Evolutionary conservation across 2,113 vertebrate genomes (phyloP), one percentile per base, ranked within the genome.

Genomic region (Chloropsis cyanopogon): DNA sequence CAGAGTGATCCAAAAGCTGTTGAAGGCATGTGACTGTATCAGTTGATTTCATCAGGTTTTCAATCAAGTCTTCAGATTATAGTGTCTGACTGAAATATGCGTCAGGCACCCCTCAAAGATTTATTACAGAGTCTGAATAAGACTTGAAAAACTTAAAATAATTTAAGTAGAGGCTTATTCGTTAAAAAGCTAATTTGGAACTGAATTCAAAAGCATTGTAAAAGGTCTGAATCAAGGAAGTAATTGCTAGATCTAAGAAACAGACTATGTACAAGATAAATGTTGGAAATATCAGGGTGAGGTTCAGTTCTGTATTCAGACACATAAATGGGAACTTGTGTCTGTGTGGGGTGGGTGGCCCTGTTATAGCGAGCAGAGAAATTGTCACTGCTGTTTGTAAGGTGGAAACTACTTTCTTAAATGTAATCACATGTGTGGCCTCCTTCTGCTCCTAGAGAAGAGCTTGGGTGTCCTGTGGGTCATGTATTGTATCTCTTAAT

Each of bases 1-100:
- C 16, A 84, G 13, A 7, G 11, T 59, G n/a, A 50, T 57, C 9
- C 23, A 53, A 92, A 85, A 71, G 14, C 13, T 82, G 11, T 69
- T 82, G 68, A 77, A 79, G 28, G 12, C 5, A 69, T 57, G 61
- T 49, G 12, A 49, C 33, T 57, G 4, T 44, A 75, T 70, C 46
- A 13, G 17, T 81, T 88, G 31, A 57, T 82, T 94, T 96, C 46
- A 92, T 20, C 28, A 77, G 49, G 46, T 76, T 92, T 95, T 91
- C 50, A 65, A 72, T 73, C 60, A 94, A 66, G 8, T 15, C 28
- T 87, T 49, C 39, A 66, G 71, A 47, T 84, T 87, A 26, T 49
- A 54, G 20, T 29, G 16, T 52, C 68, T 86, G 23, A n/a, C 25
- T 86, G 50, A 88, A 96, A 42, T 59, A 50, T 63, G n/a, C 63